phyloP scores from a whole-genome alignment of 2,797 vertebrate species.

The Gallirallus australis region DNA sequence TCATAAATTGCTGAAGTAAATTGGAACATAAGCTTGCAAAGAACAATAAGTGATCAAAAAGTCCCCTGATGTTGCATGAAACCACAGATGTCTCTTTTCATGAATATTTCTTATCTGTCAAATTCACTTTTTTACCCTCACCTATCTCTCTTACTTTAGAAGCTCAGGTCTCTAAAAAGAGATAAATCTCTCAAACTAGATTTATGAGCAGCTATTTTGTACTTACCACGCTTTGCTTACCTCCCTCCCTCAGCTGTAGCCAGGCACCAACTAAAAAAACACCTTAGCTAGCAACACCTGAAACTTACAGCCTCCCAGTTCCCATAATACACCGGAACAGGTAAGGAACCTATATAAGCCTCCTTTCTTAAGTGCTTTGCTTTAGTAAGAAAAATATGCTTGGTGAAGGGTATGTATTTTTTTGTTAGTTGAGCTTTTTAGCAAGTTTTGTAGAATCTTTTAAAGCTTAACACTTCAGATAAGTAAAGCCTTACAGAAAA shows the following conservation, averaged over 20 bases:
- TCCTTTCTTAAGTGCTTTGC: not conserved
- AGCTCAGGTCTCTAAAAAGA: not conserved
- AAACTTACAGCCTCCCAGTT: not conserved
- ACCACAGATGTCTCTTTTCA: not conserved
- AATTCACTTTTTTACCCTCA: not conserved
- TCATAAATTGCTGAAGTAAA: not conserved
- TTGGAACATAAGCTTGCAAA: not conserved
- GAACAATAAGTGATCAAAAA: not conserved
- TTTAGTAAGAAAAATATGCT: not conserved
- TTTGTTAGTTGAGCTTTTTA: not conserved
- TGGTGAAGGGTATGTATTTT: fast-evolving
- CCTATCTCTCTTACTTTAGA: not conserved
- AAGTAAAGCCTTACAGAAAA: not conserved
- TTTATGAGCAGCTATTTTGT: not conserved
- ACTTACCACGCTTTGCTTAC: not conserved
- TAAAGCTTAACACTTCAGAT: not conserved
- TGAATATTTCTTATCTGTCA: not conserved
- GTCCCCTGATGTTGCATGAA: not conserved
- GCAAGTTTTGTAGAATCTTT: not conserved
- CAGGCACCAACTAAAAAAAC: not conserved
- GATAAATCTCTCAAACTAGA: not conserved
- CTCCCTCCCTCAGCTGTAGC: not conserved
- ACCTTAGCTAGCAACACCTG: not conserved
- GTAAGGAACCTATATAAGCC: not conserved
- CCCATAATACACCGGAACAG: not conserved